Percentiles rank a stretch among this genome's conserved stretches.
Conservation (phyloP, 2,797 vertebrate genomes). For the Thripadectes ignobilis region DNA sequence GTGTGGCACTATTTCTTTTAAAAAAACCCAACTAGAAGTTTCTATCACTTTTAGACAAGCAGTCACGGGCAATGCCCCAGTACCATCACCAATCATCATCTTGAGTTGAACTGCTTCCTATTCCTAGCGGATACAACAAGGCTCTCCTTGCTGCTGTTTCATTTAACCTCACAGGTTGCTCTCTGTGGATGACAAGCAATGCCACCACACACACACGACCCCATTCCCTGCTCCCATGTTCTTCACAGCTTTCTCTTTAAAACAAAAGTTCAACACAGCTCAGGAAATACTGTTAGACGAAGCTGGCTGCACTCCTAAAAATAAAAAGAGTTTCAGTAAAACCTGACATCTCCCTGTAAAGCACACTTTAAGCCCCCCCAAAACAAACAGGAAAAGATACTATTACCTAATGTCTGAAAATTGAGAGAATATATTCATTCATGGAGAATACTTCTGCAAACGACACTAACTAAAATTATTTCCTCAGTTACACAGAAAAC, state of each 20-base stretch:
- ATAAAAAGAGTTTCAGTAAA: conserved; percentile 24
- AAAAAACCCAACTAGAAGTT: not conserved
- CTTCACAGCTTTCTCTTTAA: conserved; percentile 2
- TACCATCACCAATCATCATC: not conserved
- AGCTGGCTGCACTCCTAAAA: conserved; percentile 3
- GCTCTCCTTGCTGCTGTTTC: not conserved
- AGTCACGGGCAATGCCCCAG: not conserved
- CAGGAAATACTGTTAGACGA: conserved; percentile 9
- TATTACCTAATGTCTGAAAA: conserved; percentile 68
- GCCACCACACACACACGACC: not conserved
- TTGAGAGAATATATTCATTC: conserved; percentile 33
- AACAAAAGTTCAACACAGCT: not conserved
- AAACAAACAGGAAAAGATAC: conserved; percentile 49
- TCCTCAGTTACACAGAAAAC: not conserved
- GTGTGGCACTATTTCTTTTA: not conserved
- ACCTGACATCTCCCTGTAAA: conserved; percentile 1
- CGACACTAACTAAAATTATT: not conserved
- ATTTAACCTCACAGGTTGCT: not conserved
- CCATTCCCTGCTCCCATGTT: not conserved
- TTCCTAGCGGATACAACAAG: not conserved
- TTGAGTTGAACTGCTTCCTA: not conserved
- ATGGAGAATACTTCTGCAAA: conserved; percentile 32
- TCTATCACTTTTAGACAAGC: not conserved
- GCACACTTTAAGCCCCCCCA: not conserved
- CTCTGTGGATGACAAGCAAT: not conserved